These are phyloP conservation scores for Ctenosaura bakeri DNA, from an alignment of 2,797 vertebrate species.

Conservation along the genomic window DNA sequence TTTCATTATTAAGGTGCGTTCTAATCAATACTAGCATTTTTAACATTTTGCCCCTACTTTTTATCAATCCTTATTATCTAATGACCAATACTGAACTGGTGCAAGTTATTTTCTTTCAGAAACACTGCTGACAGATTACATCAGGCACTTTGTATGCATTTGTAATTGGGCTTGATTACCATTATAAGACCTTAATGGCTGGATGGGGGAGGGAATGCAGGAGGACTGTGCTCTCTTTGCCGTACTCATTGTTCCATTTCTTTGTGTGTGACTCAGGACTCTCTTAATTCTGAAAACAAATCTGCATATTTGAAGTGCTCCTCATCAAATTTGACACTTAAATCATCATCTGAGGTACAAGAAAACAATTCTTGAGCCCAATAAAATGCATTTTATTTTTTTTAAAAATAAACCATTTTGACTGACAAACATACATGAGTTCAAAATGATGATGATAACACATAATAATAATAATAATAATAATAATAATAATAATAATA, in stretches of 20 bases:
- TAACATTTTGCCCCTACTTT: conserved; percentile 85
- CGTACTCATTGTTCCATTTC: not conserved
- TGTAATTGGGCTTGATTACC: conserved; percentile 92
- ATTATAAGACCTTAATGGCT: conserved; percentile 80
- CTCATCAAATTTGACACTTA: conserved; percentile 30
- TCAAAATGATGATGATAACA: too few species aligned
- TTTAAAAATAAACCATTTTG: too few species aligned
- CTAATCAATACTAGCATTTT: conserved; percentile 89
- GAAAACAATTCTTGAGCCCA: not conserved
- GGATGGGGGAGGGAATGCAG: conserved; percentile 58
- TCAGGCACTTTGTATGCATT: conserved; percentile 85
- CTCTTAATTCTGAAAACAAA: conserved; percentile 37
- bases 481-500: too few species aligned
- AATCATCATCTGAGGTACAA: not conserved
- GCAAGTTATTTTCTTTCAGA: conserved; percentile 79
- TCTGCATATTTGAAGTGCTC: conserved; percentile 18
- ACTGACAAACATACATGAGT: too few species aligned
- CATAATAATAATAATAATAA: too few species aligned
- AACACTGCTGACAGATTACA: conserved; percentile 79
- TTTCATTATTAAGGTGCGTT: conserved; percentile 87
- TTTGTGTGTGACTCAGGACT: conserved; percentile 17
- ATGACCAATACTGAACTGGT: conserved; percentile 84
- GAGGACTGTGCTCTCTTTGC: conserved; percentile 47
- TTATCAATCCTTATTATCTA: conserved; percentile 92
- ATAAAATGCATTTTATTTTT: too few species aligned